Evolutionary conservation across 2,113 vertebrate species (phyloP).

Genomic region (Oryzias javanicus): DNA sequence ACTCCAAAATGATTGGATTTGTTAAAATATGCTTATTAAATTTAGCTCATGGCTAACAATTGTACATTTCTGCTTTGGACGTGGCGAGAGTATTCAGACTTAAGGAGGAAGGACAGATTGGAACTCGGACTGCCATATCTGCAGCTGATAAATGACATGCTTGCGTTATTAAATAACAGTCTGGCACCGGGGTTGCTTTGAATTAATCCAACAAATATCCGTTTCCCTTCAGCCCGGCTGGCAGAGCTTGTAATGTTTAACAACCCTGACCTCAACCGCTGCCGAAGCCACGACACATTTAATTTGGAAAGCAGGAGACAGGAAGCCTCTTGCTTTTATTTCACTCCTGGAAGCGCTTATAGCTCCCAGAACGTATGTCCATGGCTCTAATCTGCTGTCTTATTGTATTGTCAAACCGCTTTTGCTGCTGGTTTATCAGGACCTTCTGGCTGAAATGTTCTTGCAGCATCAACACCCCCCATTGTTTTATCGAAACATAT

Average conservation of each 20-base stretch:
- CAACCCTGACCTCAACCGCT: slow-evolving; percentile 33
- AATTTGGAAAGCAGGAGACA: slow-evolving; percentile 33
- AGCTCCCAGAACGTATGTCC: not conserved
- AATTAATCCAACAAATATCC: slow-evolving; percentile 8
- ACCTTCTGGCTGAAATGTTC: slow-evolving; percentile 1
- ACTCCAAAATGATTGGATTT: too few relatives aligned
- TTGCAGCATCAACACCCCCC: not conserved
- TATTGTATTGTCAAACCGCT: slow-evolving; percentile 1
- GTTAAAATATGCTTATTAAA: too few relatives aligned
- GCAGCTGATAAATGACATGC: not conserved
- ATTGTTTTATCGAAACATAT: slow-evolving; percentile 18
- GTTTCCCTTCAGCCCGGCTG: slow-evolving; percentile 7
- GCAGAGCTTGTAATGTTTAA: slow-evolving; percentile 21
- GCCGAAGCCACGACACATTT: slow-evolving; percentile 34
- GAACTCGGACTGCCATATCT: not conserved
- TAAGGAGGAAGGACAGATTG: too few relatives aligned
- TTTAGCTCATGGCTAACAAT: too few relatives aligned
- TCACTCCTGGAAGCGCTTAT: slow-evolving; percentile 30
- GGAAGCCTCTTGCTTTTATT: slow-evolving; percentile 43
- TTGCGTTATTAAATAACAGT: slow-evolving; percentile 7
- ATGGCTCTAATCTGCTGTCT: not conserved
- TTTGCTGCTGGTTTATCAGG: slow-evolving; percentile 15
- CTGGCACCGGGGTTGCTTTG: slow-evolving; percentile 1
- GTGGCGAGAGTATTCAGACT: too few relatives aligned
- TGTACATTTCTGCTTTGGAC: too few relatives aligned